Evolutionary conservation across 2,888 invertebrate species (phyloP).

Genomic region (Subacronicta megacephala): DNA sequence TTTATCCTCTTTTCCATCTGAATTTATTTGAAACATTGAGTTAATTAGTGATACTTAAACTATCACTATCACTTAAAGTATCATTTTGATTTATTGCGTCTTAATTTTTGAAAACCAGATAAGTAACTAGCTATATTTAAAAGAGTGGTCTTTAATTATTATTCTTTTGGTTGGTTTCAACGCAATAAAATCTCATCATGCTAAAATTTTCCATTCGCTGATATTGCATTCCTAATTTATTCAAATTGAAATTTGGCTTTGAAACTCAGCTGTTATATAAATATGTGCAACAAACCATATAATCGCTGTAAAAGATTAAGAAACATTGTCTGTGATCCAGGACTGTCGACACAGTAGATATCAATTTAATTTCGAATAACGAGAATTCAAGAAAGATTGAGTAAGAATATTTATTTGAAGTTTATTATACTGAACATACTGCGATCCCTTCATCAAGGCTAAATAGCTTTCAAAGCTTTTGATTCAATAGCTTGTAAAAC

Average conservation of each 20-base stretch:
- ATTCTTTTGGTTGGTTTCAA: neutral
- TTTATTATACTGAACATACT: neutral
- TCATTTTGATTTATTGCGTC: neutral
- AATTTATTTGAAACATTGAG: neutral
- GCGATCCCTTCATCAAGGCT: neutral
- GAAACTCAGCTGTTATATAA: constrained; percentile 1
- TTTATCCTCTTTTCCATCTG: neutral
- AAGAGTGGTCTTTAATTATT: neutral
- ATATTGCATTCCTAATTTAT: constrained; percentile 16
- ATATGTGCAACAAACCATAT: constrained; percentile 26
- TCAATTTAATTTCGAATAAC: neutral
- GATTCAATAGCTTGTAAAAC: no score
- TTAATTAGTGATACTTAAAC: neutral
- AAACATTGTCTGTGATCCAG: constrained; percentile 11
- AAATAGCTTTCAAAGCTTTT: no score
- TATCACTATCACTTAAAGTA: no score
- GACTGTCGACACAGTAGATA: neutral
- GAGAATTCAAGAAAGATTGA: neutral
- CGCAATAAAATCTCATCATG: neutral
- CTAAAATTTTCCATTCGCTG: constrained; percentile 1
- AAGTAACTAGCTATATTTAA: neutral
- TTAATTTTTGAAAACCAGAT: neutral
- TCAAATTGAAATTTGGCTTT: constrained; percentile 17
- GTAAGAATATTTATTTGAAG: no score
- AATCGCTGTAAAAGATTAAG: constrained; percentile 18